phyloP scores from a whole-genome alignment of 2,797 vertebrate species.

The Balearica regulorum region DNA sequence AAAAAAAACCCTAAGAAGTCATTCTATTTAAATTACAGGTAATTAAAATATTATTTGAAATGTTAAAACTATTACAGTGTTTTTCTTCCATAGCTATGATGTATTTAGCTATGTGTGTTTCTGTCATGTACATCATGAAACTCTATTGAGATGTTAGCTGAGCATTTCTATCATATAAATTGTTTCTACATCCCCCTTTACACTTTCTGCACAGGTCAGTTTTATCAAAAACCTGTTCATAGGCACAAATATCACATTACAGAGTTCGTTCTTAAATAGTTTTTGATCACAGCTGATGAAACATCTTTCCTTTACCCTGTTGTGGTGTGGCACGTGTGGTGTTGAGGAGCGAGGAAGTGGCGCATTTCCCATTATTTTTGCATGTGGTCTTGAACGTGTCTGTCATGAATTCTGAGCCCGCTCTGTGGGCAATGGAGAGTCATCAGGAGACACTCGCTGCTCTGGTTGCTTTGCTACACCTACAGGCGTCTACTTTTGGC shows the following conservation, averaged over 20 bases:
- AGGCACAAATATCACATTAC: neutral
- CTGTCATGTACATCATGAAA: neutral
- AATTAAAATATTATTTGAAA: neutral
- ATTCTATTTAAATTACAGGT: neutral
- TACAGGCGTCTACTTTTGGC: neutral
- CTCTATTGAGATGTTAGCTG: neutral
- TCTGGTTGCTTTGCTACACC: neutral
- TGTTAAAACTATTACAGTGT: neutral
- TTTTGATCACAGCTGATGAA: neutral
- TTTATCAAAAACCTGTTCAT: neutral
- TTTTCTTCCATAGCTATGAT: neutral
- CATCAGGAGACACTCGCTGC: neutral
- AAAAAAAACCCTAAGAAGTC: neutral
- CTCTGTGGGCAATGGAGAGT: neutral
- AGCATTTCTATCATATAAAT: neutral
- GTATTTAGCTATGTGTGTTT: neutral
- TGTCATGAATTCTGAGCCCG: neutral
- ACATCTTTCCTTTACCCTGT: neutral
- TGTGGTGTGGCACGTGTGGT: neutral
- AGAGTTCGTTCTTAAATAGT: neutral
- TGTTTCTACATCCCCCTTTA: neutral
- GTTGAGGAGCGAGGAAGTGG: neutral
- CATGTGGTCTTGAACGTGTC: neutral
- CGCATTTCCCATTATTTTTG: neutral
- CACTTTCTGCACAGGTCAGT: neutral